Percentiles rank a stretch among this genome's conserved stretches.
Conservation (phyloP, 1,140 invertebrate species). For the Scaptomyza montana region DNA sequence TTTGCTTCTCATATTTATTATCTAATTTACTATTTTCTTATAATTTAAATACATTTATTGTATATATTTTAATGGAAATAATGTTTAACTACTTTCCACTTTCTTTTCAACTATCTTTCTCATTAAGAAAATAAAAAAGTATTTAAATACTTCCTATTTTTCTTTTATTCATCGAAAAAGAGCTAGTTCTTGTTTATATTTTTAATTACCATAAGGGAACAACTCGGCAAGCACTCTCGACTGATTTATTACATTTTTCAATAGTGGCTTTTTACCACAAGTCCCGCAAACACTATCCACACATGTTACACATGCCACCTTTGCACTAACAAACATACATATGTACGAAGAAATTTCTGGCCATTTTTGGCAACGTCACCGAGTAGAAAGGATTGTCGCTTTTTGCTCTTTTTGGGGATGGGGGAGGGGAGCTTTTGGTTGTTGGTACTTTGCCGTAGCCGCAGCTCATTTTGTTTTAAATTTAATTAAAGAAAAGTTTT, state of each 20-base stretch:
- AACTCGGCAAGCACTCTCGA: neutral
- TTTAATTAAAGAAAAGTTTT: constrained; percentile 79
- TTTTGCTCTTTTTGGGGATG: constrained; percentile 14
- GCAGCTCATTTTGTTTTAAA: constrained; percentile 79
- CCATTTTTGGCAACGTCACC: constrained; percentile 40
- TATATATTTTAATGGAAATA: too few relatives aligned
- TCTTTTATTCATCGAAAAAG: neutral
- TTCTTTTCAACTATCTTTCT: neutral
- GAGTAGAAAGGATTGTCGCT: constrained; percentile 36
- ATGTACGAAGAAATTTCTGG: neutral
- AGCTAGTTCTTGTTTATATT: too few relatives aligned
- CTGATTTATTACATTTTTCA: neutral
- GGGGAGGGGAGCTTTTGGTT: neutral
- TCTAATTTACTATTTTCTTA: too few relatives aligned
- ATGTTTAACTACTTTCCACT: too few relatives aligned
- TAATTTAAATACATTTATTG: too few relatives aligned
- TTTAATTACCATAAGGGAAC: neutral
- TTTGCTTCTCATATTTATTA: too few relatives aligned
- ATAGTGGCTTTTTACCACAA: neutral
- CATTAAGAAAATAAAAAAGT: neutral
- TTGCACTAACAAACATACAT: constrained; percentile 1
- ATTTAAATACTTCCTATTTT: neutral
- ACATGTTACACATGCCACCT: neutral
- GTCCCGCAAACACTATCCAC: constrained; percentile 6
- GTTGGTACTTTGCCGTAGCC: constrained; percentile 32